phyloP scores from a whole-genome alignment of 2,888 invertebrate species.

The Pyralis farinalis region DNA sequence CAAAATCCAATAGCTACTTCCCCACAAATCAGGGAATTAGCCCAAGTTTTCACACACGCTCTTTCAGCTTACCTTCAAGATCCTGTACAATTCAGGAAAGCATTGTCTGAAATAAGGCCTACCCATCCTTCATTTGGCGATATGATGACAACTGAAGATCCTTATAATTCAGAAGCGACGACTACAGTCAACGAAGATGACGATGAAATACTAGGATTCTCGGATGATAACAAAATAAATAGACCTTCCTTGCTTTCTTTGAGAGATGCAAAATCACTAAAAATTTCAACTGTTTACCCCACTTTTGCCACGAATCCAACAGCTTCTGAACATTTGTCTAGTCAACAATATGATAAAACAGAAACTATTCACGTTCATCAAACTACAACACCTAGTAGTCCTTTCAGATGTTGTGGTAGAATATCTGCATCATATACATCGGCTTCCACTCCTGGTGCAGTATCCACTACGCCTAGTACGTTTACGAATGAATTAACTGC shows the following conservation, averaged over 20 bases:
- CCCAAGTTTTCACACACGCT: slow-evolving; percentile 92
- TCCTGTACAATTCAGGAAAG: slow-evolving; percentile 89
- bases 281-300: slow-evolving; percentile 44
- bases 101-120: slow-evolving; percentile 88
- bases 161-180: slow-evolving; percentile 76
- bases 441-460: slow-evolving; percentile 41
- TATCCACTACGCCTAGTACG: slow-evolving; percentile 57
- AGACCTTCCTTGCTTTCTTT: slow-evolving; percentile 37
- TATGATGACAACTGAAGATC: slow-evolving; percentile 56
- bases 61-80: slow-evolving; percentile 91
- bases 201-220: slow-evolving; percentile 89
- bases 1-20: slow-evolving; percentile 81
- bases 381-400: slow-evolving; percentile 49
- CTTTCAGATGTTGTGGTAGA: slow-evolving; percentile 64
- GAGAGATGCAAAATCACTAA: slow-evolving; percentile 69
- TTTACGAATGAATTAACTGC: slow-evolving; percentile 68
- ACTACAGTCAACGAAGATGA: slow-evolving; percentile 85
- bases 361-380: slow-evolving; percentile 38
- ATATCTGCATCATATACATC: slow-evolving; percentile 73
- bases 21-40: slow-evolving; percentile 88
- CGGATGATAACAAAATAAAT: slow-evolving; percentile 79
- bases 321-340: slow-evolving; percentile 37
- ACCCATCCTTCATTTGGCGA: slow-evolving; percentile 85
- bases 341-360: slow-evolving; percentile 29
- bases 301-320: slow-evolving; percentile 14